Conservation (phyloP, 2,797 vertebrate species). For the Halcyon badia region DNA sequence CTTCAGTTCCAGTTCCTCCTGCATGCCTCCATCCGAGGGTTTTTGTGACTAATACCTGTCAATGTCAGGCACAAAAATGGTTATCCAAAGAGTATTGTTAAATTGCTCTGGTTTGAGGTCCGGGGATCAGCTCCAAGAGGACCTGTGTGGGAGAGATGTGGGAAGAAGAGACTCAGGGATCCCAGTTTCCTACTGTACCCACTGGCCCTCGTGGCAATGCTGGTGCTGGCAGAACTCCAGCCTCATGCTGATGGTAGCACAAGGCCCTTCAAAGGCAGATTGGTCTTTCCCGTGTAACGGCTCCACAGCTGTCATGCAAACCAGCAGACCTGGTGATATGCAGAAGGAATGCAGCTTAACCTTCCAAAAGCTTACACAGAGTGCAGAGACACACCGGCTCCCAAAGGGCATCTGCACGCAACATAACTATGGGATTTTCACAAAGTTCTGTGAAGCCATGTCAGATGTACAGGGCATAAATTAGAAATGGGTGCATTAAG, state of each 20-base stretch:
- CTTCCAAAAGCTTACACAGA: background rate
- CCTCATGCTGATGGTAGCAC: background rate
- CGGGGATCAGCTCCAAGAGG: background rate
- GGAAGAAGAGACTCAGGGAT: background rate
- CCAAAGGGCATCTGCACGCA: background rate
- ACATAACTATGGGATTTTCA: background rate
- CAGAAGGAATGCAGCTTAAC: background rate
- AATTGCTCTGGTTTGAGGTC: background rate
- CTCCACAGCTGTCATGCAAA: background rate
- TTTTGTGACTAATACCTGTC: background rate
- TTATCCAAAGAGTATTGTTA: background rate
- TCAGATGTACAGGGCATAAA: background rate
- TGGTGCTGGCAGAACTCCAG: background rate
- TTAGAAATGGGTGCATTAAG: background rate
- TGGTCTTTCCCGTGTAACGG: background rate
- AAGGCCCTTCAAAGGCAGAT: background rate
- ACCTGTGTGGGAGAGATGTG: background rate
- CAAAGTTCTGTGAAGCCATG: background rate
- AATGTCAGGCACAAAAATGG: background rate
- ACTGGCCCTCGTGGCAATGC: accelerated
- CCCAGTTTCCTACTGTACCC: background rate
- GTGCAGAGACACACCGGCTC: background rate
- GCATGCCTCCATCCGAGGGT: background rate
- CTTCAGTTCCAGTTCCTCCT: background rate
- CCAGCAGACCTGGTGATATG: accelerated